Base-by-base conservation (phyloP, 2,888 invertebrate genomes). In the Chloroclysta siterata region DNA sequence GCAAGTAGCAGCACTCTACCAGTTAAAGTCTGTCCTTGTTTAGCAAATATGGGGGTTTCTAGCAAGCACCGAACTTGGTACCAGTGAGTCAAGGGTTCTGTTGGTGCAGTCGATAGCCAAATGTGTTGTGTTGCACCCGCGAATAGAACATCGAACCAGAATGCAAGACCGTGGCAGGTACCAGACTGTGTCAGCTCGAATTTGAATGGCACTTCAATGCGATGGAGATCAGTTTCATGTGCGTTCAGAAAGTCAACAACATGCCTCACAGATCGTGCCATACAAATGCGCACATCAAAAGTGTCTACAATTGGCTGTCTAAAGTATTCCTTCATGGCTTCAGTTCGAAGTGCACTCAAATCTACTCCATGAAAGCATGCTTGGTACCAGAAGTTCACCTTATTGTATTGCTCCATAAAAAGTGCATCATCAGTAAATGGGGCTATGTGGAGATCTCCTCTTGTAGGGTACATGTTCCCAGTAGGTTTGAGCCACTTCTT, bases 141-240 rank as follows among this genome's bases (percentile, higher is more conserved):
- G 90, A 99, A 99, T 71, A 99, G 96, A 28, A 99, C 99, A 91
- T 99, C 99, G 87, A 99, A 99, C 99, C 99, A 99, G 93, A 99
- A 99, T 15, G 99, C 99, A 70, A 99, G 93, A 0, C 99, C 99
- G 80, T 99, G 99, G 72, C 99, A 97, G 54, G 98, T 97, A 29
- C 98, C 99, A 0, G 98, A 97, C 87, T 98, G 97, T 74, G 97
- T 94, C 74, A 99, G 94, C 78, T 97, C 97, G 93, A 99, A 99
- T 86, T 97, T 96, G 69, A 99, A 94, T 51, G 99, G 99, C 78
- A 99, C 97, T 88, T 98, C 97, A 84, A 99, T 99, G 79, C 96
- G 95, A 88, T 99, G 98, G 77, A 99, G 94, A 88, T 99, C 99
- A 74, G 96, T 96, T 94, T 99, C 99, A 78, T 96, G 95, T 47